Evolutionary conservation across 2,797 vertebrate species (phyloP), one percentile per base, ranked within the genome.

Genomic region (Betta splendens): DNA sequence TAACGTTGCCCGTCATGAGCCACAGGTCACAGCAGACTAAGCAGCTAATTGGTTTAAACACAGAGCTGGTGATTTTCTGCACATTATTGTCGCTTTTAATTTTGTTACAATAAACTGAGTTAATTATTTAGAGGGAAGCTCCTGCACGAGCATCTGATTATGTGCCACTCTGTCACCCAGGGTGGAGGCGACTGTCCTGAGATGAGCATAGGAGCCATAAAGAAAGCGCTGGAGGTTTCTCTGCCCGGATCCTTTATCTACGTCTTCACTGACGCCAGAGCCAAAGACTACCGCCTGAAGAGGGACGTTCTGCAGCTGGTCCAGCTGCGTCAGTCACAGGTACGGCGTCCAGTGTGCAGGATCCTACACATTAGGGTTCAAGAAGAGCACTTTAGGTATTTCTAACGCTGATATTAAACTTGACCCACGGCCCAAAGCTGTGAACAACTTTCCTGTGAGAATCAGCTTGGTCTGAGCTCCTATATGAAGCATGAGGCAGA

Each of bases 141-240:
- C 25, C 16, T 56, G 7, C 2, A 15, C 22, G 16, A 5, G 7
- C 49, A 4, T 29, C 28, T 63, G 20, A 64, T 59, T 43, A 17
- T 46, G 38, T 74, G 11, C 54, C 12, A 36, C 49, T 66, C 18
- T 68, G 17, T 64, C 35, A 29, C 43, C 9, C 77, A 98, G 97
- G 96, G 97, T 0, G 97, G 97, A 0, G 96, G 97, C 0, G 97
- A 98, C 83, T 98, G 97, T 71, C 96, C 97, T 0, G 96, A 98
- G 89, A 98, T 98, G 97, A 98, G 96, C 0, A 85, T 98, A 28
- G 95, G 94, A 4, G 97, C 97, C 77, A 95, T 98, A 77, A 94
- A 93, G 79, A 91, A 86, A 37, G 97, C 97, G 0, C 84, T 97
- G 80, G 95, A 98, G 69, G 88, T 96, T 29, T 95, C 96, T 0